A percentile compares a stretch with the other conserved stretches of the same genome.
These are phyloP conservation scores for Podarcis raffonei DNA, from an alignment of 2,113 vertebrate genomes.

Conservation along the genomic window DNA sequence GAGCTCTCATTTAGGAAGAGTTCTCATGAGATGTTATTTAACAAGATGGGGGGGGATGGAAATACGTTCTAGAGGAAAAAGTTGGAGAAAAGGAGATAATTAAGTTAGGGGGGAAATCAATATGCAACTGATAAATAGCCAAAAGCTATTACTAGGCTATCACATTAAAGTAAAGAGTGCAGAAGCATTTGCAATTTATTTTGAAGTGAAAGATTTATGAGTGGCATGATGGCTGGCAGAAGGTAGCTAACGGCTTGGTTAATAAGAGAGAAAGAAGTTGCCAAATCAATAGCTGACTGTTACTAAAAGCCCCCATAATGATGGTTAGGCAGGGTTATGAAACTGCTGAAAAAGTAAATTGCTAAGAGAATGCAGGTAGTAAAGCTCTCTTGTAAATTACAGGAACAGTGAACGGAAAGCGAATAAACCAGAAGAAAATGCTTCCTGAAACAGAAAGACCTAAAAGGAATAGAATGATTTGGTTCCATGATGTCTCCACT, in stretches of 20 bases:
- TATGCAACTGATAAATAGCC: slow-evolving; percentile 43
- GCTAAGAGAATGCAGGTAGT: slow-evolving; percentile 18
- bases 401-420: neutral
- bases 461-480: neutral
- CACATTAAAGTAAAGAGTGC: slow-evolving; percentile 21
- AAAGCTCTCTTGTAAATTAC: slow-evolving; percentile 12
- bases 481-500: neutral
- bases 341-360: slow-evolving; percentile 29
- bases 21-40: slow-evolving; percentile 30
- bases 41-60: slow-evolving; percentile 14
- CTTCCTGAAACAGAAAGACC: neutral
- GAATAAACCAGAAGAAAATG: neutral
- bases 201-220: slow-evolving; percentile 40
- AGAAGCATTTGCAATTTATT: slow-evolving; percentile 21
- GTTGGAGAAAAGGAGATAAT: slow-evolving; percentile 46
- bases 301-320: slow-evolving; percentile 17
- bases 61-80: neutral
- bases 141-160: slow-evolving; percentile 40
- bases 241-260: slow-evolving; percentile 12
- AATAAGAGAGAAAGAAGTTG: slow-evolving; percentile 33
- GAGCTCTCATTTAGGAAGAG: neutral
- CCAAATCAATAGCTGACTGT: slow-evolving; percentile 6
- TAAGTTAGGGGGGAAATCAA: slow-evolving; percentile 29
- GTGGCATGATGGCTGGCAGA: slow-evolving; percentile 23
- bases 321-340: slow-evolving; percentile 2